Evolutionary conservation across 1,140 invertebrate species (phyloP).

Genomic region (Stegodyphus dumicola): DNA sequence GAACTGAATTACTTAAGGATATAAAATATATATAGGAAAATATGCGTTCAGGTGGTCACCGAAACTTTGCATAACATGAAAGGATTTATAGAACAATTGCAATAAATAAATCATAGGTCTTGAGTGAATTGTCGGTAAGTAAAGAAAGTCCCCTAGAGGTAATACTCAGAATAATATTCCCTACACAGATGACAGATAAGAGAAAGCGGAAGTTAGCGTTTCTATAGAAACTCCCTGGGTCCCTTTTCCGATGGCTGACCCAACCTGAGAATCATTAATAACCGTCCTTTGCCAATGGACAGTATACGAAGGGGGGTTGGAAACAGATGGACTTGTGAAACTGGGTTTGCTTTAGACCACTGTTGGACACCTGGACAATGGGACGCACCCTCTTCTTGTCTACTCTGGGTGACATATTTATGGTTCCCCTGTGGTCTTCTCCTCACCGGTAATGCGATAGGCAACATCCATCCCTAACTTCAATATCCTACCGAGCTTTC

Average conservation of each 20-base stretch:
- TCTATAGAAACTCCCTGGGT: constrained; percentile 53
- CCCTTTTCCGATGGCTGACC: constrained; percentile 56
- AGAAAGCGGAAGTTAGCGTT: constrained; percentile 55
- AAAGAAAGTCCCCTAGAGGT: constrained; percentile 47
- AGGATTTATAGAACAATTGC: neutral
- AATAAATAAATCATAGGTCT: constrained; percentile 33
- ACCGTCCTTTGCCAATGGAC: constrained; percentile 46
- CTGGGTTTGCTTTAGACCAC: constrained; percentile 51
- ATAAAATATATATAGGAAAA: no score
- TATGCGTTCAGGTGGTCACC: no score
- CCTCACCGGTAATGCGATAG: constrained; percentile 47
- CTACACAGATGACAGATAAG: constrained; percentile 54
- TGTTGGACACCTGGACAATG: constrained; percentile 58
- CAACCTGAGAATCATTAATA: constrained; percentile 58
- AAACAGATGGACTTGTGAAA: constrained; percentile 58
- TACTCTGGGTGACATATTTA: constrained; percentile 54
- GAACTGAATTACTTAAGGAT: no score
- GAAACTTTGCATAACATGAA: no score
- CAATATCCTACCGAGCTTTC: neutral
- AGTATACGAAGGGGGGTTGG: constrained; percentile 24
- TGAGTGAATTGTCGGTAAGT: constrained; percentile 29
- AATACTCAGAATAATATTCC: constrained; percentile 52
- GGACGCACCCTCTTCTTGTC: constrained; percentile 44
- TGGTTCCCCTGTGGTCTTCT: constrained; percentile 35
- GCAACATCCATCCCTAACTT: constrained; percentile 9